Percentiles rank a stretch among this genome's conserved stretches.
phyloP scores from a whole-genome alignment of 2,113 vertebrate species.

The Equus przewalskii region DNA sequence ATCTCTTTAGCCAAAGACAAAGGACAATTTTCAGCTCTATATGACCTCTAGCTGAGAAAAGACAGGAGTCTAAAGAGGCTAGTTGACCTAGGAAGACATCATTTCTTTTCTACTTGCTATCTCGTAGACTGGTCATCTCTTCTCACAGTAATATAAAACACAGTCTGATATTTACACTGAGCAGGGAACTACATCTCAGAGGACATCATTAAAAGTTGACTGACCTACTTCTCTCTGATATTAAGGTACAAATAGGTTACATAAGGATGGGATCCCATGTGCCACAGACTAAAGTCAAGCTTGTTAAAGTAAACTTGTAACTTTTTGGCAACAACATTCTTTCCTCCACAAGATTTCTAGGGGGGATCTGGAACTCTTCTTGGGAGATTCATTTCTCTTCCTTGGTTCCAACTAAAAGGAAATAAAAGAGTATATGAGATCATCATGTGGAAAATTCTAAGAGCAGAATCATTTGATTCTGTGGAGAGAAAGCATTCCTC shows the following conservation, averaged over 20 bases:
- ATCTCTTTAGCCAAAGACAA: too few species aligned
- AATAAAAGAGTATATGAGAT: too few species aligned
- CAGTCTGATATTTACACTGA: conserved; percentile 46
- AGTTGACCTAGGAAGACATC: too few species aligned
- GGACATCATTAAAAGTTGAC: conserved; percentile 78
- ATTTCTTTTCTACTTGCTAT: too few species aligned
- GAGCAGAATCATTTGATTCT: background rate
- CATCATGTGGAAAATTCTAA: too few species aligned
- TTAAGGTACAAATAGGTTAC: conserved; percentile 19
- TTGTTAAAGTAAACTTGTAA: conserved; percentile 68
- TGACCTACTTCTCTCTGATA: conserved; percentile 51
- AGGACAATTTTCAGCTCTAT: too few species aligned
- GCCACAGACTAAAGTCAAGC: conserved; percentile 37
- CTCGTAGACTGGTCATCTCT: background rate
- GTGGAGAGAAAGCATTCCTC: background rate
- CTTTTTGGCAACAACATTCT: conserved; percentile 53
- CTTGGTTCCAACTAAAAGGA: too few species aligned
- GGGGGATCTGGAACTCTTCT: too few species aligned
- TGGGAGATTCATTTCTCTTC: too few species aligned
- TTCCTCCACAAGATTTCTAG: conserved; percentile 35
- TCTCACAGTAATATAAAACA: conserved; percentile 52
- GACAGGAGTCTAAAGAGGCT: too few species aligned
- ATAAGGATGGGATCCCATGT: conserved; percentile 35
- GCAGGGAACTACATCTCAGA: conserved; percentile 64
- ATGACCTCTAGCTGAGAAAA: too few species aligned